These are phyloP conservation scores for Argentina silus DNA, from an alignment of 2,797 vertebrate genomes.

Conservation along the genomic window DNA sequence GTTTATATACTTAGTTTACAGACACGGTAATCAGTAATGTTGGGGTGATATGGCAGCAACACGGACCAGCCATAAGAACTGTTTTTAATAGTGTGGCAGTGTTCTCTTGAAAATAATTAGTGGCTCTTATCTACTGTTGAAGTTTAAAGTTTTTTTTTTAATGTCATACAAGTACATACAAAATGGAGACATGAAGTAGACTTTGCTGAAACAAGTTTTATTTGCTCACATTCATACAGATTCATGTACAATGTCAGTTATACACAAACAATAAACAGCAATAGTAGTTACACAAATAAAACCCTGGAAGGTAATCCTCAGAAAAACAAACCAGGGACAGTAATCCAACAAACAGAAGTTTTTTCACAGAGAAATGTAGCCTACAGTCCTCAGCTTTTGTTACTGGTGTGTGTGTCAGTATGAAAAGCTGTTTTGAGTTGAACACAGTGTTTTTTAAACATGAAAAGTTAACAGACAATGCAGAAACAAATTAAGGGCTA, in stretches of 20 bases:
- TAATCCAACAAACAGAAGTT: not conserved
- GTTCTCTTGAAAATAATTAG: too few species aligned
- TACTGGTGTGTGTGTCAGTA: not conserved
- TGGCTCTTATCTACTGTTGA: too few species aligned
- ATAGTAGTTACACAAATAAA: not conserved
- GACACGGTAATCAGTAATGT: too few species aligned
- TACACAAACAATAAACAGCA: slow-evolving; percentile 26
- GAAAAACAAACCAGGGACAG: not conserved
- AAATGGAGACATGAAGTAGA: not conserved
- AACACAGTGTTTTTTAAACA: not conserved
- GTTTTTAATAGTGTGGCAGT: too few species aligned
- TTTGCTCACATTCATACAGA: slow-evolving; percentile 39
- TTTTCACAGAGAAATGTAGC: not conserved
- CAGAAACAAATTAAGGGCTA: not conserved
- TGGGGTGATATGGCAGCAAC: too few species aligned
- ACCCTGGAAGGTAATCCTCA: not conserved
- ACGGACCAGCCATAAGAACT: too few species aligned
- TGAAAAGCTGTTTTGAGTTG: not conserved
- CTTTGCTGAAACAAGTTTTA: slow-evolving; percentile 30
- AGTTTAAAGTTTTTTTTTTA: too few species aligned
- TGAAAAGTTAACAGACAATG: not conserved
- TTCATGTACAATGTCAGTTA: slow-evolving; percentile 14
- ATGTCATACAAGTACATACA: too few species aligned
- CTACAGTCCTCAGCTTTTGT: not conserved
- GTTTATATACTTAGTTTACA: too few species aligned